phyloP scores from a whole-genome alignment of 1,140 invertebrate species.

The Drosophila teissieri region DNA sequence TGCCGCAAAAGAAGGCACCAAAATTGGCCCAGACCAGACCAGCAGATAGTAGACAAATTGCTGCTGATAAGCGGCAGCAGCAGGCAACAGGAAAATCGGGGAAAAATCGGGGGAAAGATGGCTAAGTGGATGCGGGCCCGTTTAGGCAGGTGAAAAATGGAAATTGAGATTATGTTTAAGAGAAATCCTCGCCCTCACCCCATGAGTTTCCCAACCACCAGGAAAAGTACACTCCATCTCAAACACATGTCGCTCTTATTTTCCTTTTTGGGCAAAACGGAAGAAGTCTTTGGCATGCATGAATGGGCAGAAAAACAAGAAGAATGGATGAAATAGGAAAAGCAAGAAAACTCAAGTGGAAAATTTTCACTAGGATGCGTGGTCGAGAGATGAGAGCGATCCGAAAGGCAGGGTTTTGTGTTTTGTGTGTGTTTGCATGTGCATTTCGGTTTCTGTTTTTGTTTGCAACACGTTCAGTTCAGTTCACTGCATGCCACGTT shows the following conservation, averaged over 20 bases:
- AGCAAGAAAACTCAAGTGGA: conserved; percentile 74
- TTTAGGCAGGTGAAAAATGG: conserved; percentile 79
- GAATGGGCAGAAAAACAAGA: conserved; percentile 45
- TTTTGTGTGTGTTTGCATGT: conserved; percentile 30
- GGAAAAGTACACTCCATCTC: conserved; percentile 40
- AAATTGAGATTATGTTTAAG: conserved; percentile 72
- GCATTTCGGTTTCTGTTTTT: conserved; percentile 54
- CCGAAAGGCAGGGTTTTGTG: conserved; percentile 26
- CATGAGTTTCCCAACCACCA: conserved; percentile 24
- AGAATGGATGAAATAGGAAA: conserved; percentile 2
- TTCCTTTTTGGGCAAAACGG: conserved; percentile 52
- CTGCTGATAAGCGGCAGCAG: conserved; percentile 64
- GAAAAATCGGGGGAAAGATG: conserved; percentile 18
- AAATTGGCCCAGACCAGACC: conserved; percentile 55
- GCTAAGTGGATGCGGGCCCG: conserved; percentile 74
- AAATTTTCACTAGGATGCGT: conserved; percentile 64
- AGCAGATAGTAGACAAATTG: conserved; percentile 74
- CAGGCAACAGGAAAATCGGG: conserved; percentile 23
- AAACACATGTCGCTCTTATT: conserved; percentile 72
- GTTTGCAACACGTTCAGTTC: conserved; percentile 69
- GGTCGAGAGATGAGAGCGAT: conserved; percentile 28
- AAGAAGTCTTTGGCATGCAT: conserved; percentile 66
- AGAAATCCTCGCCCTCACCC: conserved; percentile 5
- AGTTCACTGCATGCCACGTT: conserved; percentile 54
- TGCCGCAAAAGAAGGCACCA: conserved; percentile 7